Conservation (phyloP, 2,888 invertebrate species). For the Acanthosepion esculentum region DNA sequence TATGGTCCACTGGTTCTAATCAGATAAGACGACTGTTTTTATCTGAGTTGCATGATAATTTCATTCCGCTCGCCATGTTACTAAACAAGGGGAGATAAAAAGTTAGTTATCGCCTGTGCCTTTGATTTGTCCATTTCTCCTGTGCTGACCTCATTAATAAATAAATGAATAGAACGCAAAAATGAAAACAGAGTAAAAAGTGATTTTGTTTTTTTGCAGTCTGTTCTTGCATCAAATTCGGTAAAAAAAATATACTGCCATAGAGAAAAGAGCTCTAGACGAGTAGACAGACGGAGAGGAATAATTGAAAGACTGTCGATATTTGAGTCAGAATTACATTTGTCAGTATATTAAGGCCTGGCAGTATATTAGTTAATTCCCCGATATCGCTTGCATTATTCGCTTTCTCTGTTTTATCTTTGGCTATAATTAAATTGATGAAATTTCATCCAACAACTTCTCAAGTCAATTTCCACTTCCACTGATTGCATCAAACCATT, state of each 20-base stretch:
- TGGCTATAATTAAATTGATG: slow-evolving; percentile 1
- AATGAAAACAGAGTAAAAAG: not conserved
- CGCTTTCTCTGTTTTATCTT: not conserved
- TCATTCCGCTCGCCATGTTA: not conserved
- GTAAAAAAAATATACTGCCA: not conserved
- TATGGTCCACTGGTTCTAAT: slow-evolving; percentile 33
- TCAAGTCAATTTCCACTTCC: slow-evolving; percentile 11
- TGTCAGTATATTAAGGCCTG: not conserved
- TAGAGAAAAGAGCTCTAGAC: not conserved
- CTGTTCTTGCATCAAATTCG: not conserved
- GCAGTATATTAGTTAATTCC: not conserved
- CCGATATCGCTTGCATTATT: not conserved
- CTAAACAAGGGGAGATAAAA: not conserved
- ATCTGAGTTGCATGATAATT: not conserved
- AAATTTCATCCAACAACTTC: not conserved
- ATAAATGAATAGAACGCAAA: not conserved
- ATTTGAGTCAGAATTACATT: slow-evolving; percentile 33
- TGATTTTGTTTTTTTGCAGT: not conserved
- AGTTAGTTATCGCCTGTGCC: not conserved
- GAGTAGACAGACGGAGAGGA: not conserved
- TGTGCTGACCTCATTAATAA: not conserved
- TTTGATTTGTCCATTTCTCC: not conserved
- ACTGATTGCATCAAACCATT: not conserved
- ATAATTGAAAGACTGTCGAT: not conserved
- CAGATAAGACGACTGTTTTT: not conserved